A percentile compares a stretch with the other conserved stretches of the same genome.
phyloP scores from a whole-genome alignment of 2,888 invertebrate genomes.

The Thymelicus sylvestris region DNA sequence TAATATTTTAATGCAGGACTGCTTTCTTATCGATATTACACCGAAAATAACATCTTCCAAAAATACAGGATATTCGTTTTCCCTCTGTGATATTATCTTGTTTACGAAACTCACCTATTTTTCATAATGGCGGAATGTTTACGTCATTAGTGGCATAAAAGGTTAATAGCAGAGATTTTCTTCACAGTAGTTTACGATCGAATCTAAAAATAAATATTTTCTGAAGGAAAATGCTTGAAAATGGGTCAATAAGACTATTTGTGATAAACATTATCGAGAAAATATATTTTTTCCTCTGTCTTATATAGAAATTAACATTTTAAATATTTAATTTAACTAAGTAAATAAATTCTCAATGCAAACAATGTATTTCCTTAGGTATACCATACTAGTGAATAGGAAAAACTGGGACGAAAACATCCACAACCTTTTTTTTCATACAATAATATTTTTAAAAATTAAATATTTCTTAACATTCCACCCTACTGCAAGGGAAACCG shows the following conservation, averaged over 20 bases:
- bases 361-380: no score
- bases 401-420: no score
- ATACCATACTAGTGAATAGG: no score
- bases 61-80: not conserved
- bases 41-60: no score
- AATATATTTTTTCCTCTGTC: not conserved
- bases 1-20: no score
- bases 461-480: no score
- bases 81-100: not conserved
- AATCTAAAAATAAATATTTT: not conserved
- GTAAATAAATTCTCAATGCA: no score
- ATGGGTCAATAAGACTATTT: not conserved
- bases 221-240: not conserved
- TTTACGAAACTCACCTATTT: constrained; percentile 8
- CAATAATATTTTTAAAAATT: no score
- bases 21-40: no score
- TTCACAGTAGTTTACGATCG: not conserved
- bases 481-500: not conserved
- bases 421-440: no score
- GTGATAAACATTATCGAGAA: not conserved
- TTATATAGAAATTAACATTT: no score
- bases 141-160: constrained; percentile 41
- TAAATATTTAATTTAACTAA: no score
- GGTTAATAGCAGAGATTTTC: not conserved
- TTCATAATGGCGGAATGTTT: constrained; percentile 49